Percentiles rank a stretch among this genome's conserved stretches.
phyloP scores from a whole-genome alignment of 1,140 invertebrate genomes.

The Diploscapter pachys region DNA sequence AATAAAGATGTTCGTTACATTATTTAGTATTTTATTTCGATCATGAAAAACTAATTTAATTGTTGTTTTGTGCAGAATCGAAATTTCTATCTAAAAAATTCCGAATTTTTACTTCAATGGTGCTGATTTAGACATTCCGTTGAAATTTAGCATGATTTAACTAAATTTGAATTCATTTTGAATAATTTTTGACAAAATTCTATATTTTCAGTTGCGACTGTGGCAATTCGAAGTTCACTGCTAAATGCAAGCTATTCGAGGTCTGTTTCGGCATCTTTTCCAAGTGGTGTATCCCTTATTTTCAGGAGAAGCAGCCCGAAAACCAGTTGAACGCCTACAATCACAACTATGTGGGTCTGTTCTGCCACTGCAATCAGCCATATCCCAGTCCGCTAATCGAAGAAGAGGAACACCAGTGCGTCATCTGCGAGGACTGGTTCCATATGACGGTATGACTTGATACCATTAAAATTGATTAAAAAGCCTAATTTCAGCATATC shows the following conservation, averaged over 20 bases:
- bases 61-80: neutral
- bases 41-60: neutral
- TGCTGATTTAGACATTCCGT: too few relatives aligned
- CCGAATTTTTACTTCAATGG: too few relatives aligned
- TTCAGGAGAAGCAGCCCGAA: slow-evolving; percentile 65
- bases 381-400: slow-evolving; percentile 80
- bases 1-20: too few relatives aligned
- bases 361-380: slow-evolving; percentile 86
- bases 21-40: too few relatives aligned
- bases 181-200: too few relatives aligned
- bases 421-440: slow-evolving; percentile 96
- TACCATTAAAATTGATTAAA: too few relatives aligned
- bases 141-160: too few relatives aligned
- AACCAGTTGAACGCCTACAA: slow-evolving; percentile 83
- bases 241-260: slow-evolving; percentile 70
- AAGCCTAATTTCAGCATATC: too few relatives aligned
- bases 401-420: slow-evolving; percentile 94
- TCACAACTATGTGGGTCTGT: slow-evolving; percentile 88
- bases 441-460: slow-evolving; percentile 63
- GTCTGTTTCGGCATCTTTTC: too few relatives aligned
- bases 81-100: slow-evolving; percentile 1
- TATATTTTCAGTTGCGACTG: slow-evolving; percentile 77
- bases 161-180: too few relatives aligned
- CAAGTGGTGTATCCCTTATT: too few relatives aligned
- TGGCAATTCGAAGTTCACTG: slow-evolving; percentile 80